Percentiles rank a stretch among this genome's conserved stretches.
Evolutionary conservation across 2,113 vertebrate genomes (phyloP).

Genomic region (Argyrosomus japonicus): DNA sequence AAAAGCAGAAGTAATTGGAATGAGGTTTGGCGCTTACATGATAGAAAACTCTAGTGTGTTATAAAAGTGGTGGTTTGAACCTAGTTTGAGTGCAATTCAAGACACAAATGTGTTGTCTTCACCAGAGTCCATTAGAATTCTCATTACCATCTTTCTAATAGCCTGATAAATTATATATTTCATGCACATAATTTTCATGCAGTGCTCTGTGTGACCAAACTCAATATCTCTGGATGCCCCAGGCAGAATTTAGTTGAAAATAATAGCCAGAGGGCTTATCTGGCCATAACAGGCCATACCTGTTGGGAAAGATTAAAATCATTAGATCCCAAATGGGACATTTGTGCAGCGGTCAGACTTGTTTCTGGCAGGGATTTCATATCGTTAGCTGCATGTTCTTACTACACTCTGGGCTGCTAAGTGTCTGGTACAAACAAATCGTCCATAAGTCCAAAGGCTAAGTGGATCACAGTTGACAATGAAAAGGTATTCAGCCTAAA

Average conservation of each 20-base stretch:
- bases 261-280: background rate
- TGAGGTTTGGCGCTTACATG: background rate
- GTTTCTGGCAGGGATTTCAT: background rate
- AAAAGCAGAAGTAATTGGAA: background rate
- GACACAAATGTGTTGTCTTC: conserved; percentile 18
- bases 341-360: background rate
- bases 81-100: background rate
- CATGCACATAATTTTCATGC: conserved; percentile 28
- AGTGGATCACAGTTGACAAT: too few relatives aligned
- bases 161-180: conserved; percentile 23
- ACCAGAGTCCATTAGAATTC: conserved; percentile 37
- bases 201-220: conserved; percentile 31
- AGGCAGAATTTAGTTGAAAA: conserved; percentile 18
- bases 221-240: background rate
- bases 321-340: background rate
- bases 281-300: too few relatives aligned
- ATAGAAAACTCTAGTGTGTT: too few relatives aligned
- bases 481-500: too few relatives aligned
- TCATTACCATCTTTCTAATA: conserved; percentile 44
- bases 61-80: background rate
- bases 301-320: conserved; percentile 30
- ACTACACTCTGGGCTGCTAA: background rate
- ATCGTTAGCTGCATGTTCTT: background rate
- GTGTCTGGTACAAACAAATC: background rate
- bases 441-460: background rate